Conservation (phyloP, 2,113 vertebrate genomes). For the Gila orcuttii region DNA sequence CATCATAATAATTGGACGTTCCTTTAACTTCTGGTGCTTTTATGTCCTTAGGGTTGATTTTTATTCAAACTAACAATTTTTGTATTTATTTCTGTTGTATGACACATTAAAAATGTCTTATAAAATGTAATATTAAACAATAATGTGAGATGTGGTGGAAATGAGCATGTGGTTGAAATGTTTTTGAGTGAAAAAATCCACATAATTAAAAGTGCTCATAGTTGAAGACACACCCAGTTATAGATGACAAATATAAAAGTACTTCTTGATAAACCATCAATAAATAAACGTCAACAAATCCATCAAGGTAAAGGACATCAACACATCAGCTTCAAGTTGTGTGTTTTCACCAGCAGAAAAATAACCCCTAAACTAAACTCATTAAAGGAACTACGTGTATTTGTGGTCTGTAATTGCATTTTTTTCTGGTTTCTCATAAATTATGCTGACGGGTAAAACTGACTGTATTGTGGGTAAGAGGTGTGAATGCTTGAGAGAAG, state of each 20-base stretch:
- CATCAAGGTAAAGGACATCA: too few relatives aligned
- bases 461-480: slow-evolving; percentile 22
- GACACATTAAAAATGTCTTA: neutral
- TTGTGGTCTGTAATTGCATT: too few relatives aligned
- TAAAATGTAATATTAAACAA: neutral
- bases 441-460: slow-evolving; percentile 40
- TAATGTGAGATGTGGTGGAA: neutral
- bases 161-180: neutral
- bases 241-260: too few relatives aligned
- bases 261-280: too few relatives aligned
- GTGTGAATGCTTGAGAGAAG: slow-evolving; percentile 31
- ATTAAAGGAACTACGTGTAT: too few relatives aligned
- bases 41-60: neutral
- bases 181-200: neutral
- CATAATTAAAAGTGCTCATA: neutral
- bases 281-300: too few relatives aligned
- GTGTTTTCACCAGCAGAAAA: neutral
- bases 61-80: neutral
- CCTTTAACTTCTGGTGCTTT: neutral
- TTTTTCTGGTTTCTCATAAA: neutral
- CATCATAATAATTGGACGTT: neutral
- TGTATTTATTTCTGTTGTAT: too few relatives aligned
- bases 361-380: neutral
- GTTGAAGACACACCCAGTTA: neutral
- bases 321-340: neutral